Conservation (phyloP, 2,113 vertebrate genomes). For the Cyanocitta stelleri region DNA sequence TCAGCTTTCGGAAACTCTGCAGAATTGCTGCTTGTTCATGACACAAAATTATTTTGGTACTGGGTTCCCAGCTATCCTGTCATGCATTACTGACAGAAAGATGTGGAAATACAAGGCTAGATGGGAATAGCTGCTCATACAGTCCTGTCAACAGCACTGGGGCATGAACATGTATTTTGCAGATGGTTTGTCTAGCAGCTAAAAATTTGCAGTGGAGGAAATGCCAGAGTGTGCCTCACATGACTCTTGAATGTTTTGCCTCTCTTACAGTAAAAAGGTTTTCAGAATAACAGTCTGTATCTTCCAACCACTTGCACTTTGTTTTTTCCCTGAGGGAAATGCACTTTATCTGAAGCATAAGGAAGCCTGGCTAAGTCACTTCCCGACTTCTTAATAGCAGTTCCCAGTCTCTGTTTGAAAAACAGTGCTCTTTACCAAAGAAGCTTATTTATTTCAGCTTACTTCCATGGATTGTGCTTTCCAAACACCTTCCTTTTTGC, state of each 20-base stretch:
- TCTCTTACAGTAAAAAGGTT: neutral
- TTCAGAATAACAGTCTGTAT: neutral
- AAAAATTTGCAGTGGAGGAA: neutral
- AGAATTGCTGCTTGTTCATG: neutral
- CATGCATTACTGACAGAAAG: neutral
- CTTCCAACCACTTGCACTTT: neutral
- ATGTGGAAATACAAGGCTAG: neutral
- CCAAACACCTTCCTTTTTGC: neutral
- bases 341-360: neutral
- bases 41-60: neutral
- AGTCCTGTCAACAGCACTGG: neutral
- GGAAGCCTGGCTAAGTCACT: neutral
- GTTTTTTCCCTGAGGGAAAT: neutral
- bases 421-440: neutral
- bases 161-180: rapidly evolving
- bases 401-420: neutral
- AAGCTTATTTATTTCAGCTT: neutral
- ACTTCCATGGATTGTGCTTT: neutral
- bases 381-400: neutral
- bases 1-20: neutral
- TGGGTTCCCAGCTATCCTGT: neutral
- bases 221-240: neutral
- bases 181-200: neutral
- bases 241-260: neutral
- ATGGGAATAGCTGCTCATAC: neutral